phyloP scores from a whole-genome alignment of 2,888 invertebrate genomes.

The Eilema caniola region DNA sequence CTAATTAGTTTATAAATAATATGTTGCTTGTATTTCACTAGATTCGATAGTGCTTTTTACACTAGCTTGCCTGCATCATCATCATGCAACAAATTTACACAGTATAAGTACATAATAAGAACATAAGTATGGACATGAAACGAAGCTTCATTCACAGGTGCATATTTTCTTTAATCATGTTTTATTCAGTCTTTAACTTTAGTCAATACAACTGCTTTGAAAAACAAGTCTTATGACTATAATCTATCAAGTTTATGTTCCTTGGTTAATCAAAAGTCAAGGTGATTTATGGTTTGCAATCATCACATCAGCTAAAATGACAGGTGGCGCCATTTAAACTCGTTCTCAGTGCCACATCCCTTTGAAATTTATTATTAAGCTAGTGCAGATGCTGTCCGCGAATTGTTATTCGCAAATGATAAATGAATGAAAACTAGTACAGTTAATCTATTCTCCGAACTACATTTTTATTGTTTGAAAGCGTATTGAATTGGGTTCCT shows the following conservation, averaged over 20 bases:
- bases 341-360: slow-evolving; percentile 14
- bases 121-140: neutral
- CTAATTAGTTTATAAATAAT: too few relatives aligned
- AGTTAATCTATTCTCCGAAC: slow-evolving; percentile 7
- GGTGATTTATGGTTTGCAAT: slow-evolving; percentile 24
- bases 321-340: slow-evolving; percentile 26
- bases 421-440: slow-evolving; percentile 23
- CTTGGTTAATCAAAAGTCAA: slow-evolving; percentile 19
- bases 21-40: too few relatives aligned
- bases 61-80: neutral
- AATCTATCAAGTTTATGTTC: slow-evolving; percentile 16
- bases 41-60: neutral
- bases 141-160: neutral
- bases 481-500: neutral
- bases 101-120: too few relatives aligned
- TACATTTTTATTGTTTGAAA: slow-evolving; percentile 9
- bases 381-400: slow-evolving; percentile 12
- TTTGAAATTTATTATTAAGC: slow-evolving; percentile 19
- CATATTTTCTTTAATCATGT: neutral
- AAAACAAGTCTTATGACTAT: neutral
- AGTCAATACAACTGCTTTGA: neutral
- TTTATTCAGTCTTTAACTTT: neutral
- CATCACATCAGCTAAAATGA: slow-evolving; percentile 22
- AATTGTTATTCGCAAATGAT: slow-evolving; percentile 19
- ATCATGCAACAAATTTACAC: too few relatives aligned